These are phyloP conservation scores for Brienomyrus brachyistius DNA, from an alignment of 2,113 vertebrate genomes.

Conservation along the genomic window DNA sequence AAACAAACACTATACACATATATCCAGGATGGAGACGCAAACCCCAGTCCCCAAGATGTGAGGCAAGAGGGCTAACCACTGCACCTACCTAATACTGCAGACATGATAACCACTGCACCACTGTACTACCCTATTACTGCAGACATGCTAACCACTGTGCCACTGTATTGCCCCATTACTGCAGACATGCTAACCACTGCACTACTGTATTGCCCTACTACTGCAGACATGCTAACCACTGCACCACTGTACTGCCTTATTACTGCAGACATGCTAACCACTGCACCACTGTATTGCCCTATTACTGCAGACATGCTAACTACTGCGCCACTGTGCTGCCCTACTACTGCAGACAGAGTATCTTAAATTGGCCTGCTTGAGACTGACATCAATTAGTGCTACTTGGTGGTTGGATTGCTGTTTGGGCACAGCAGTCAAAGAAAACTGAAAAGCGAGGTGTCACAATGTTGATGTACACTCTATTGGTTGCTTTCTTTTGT, in stretches of 20 bases:
- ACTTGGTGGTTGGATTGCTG: not conserved
- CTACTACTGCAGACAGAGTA: not conserved
- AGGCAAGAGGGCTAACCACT: not conserved
- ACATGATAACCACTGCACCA: no score
- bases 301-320: not conserved
- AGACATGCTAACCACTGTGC: not conserved
- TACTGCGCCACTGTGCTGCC: no score
- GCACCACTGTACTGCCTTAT: not conserved
- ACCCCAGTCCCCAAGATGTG: not conserved
- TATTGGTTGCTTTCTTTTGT: not conserved
- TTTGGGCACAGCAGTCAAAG: not conserved
- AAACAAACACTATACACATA: no score
- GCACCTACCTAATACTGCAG: no score
- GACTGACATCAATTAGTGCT: not conserved
- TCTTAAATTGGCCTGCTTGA: not conserved
- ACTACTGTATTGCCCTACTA: not conserved
- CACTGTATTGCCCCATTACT: not conserved
- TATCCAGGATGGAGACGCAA: not conserved
- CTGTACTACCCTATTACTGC: no score
- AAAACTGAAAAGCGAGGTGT: not conserved
- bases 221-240: not conserved
- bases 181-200: not conserved
- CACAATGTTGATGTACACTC: not conserved
- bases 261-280: not conserved
- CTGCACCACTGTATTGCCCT: not conserved